Percentiles rank a stretch among this genome's conserved stretches.
Evolutionary conservation across 2,888 invertebrate species (phyloP).

Genomic region (Diloba caeruleocephala): DNA sequence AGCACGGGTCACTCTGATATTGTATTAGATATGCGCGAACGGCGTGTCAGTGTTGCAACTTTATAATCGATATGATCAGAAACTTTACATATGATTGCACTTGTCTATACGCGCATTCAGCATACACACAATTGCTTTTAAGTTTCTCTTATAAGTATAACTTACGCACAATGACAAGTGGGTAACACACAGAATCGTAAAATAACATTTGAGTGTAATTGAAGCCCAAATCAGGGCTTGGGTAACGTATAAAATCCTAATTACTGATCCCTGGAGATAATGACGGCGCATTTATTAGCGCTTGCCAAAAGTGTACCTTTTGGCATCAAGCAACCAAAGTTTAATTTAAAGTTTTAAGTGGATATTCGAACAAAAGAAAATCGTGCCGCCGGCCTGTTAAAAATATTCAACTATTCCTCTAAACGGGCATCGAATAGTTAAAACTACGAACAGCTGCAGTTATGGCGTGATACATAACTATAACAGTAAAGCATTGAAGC

Average conservation of each 20-base stretch:
- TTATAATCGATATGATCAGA: constrained; percentile 19
- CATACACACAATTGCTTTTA: background rate
- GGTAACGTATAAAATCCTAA: constrained; percentile 32
- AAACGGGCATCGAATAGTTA: constrained; percentile 18
- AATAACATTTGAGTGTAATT: constrained; percentile 26
- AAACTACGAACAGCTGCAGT: constrained; percentile 31
- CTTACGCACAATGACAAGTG: constrained; percentile 7
- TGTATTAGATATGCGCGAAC: constrained; percentile 31
- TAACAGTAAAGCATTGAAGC: constrained; percentile 52
- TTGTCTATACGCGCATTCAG: no score
- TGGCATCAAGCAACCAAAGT: constrained; percentile 39
- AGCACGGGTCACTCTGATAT: constrained; percentile 22
- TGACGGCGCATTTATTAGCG: constrained; percentile 30
- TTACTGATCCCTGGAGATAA: constrained; percentile 32
- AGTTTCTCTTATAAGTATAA: background rate
- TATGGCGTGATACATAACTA: constrained; percentile 50
- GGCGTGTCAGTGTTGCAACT: constrained; percentile 26
- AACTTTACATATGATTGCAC: background rate
- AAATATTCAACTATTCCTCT: constrained; percentile 1
- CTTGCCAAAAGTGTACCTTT: constrained; percentile 45
- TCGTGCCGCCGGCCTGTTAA: constrained; percentile 33
- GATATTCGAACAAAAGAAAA: constrained; percentile 27
- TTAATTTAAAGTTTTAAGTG: constrained; percentile 43
- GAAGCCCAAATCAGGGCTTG: constrained; percentile 11
- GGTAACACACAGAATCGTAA: constrained; percentile 13